Evolutionary conservation across 92 coral and sea anemone species (phyloP), one percentile per base, ranked within the genome.

Genomic region (Phymanthus crucifer): DNA sequence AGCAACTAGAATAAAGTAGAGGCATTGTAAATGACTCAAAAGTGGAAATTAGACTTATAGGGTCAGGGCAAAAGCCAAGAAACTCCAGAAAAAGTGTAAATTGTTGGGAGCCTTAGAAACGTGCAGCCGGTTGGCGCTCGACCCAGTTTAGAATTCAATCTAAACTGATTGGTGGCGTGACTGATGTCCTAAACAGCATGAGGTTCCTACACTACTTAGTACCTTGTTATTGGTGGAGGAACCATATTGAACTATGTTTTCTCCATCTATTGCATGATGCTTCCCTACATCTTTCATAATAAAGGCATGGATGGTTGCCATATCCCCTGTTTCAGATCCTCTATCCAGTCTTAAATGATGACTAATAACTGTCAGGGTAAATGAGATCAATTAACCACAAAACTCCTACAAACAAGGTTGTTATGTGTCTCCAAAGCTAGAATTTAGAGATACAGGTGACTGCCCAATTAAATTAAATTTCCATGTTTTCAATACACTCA

Each of bases 211-310:
- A n/a, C n/a, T n/a, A n/a, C n/a, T n/a, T n/a, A n/a, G n/a, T n/a
- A 81, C 86, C 71, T 78, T 78, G 61, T 83, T 83, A 9, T 38
- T 38, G 43, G 43, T 38, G 24, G 88, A 87, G 34, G 91, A 81
- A 34, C 91, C 87, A 83, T 83, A 74, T 47, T 64, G 88, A 40
- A 87, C 81, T 38, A 85, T 79, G 74, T 83, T 71, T 67, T 85
- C 48, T 69, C 70, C 84, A 64, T 77, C 77, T 7, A 48, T 48
- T 48, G 3, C 0, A 7, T 48, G 68, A 32, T 65, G 58, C 1
- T 13, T 48, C 57, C 57, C 57, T 7, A 48, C 57, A 48, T 48
- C 18, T 7, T 48, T 17, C 57, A 65, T 31, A 14, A 75, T 46
- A 75, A 34, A 75, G 68, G 79, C 70, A 75, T 75, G 79, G 23